Evolutionary conservation across 2,888 invertebrate species (phyloP).

Genomic region (Rugalucina vietnamica): DNA sequence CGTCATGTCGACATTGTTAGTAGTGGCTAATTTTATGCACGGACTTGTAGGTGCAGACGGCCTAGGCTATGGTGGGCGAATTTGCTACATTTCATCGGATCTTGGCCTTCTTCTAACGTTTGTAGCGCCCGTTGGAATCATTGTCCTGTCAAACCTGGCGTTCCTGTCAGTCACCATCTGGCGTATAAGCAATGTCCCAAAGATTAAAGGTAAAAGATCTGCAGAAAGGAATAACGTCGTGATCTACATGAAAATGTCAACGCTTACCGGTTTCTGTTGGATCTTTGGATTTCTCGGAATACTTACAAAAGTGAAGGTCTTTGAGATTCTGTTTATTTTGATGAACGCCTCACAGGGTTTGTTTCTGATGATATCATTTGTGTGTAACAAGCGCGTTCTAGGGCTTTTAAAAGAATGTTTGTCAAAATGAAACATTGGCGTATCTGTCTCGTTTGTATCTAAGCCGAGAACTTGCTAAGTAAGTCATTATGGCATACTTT

Average conservation of each 20-base stretch:
- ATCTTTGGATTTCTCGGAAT: background rate
- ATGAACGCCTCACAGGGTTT: background rate
- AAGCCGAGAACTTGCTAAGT: no score
- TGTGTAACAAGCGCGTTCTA: background rate
- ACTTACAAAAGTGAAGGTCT: background rate
- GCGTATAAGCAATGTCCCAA: background rate
- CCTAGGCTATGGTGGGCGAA: background rate
- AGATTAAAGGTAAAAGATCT: background rate
- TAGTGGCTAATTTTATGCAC: background rate
- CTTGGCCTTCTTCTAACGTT: background rate
- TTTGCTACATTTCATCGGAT: background rate
- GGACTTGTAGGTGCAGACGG: background rate
- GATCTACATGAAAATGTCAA: background rate
- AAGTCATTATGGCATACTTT: no score
- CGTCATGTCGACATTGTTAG: background rate
- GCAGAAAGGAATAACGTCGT: background rate
- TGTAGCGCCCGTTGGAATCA: background rate
- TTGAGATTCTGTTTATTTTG: background rate
- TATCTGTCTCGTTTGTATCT: no score
- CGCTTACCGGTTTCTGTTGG: background rate
- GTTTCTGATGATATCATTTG: background rate
- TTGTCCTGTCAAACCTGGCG: background rate
- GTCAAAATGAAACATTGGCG: no score
- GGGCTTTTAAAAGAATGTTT: no score
- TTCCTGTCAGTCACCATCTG: background rate